Evolutionary conservation across 37 sponge, comb jelly and placozoan species (phyloP), one percentile per base, ranked within the genome.

Genomic region (Oopsacas minuta): DNA sequence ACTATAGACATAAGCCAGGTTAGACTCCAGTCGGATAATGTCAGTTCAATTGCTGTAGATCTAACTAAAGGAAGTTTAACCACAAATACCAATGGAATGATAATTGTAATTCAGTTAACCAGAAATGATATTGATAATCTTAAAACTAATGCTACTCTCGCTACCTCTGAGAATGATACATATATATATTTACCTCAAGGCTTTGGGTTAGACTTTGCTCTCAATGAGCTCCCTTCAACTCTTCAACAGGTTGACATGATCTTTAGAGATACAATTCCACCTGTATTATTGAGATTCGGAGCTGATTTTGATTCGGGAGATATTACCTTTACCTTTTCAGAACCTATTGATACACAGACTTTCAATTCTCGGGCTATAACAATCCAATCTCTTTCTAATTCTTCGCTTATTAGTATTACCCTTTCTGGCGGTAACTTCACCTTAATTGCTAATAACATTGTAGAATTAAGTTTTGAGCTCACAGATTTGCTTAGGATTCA

Each of bases 401-500:
- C 88, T 83, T 83, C 83, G 32, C 0, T 36, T 36, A 52, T 8
- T n/a, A 75, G 84, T 35, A 37, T 75, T 20, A 1, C 38, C 0
- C 87, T 95, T 1, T 90, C 86, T 52, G 90, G 89, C 82, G 91
- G 88, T 34, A 83, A 39, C 37, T 52, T 88, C 23, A 87, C 39
- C 0, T 93, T 90, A 37, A 32, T 34, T 22, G 86, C 89, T 25
- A 85, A 39, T n/a, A 34, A 81, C 0, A 52, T 86, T 30, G 83
- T 94, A 3, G 23, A n/a, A 25, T 1, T 94, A 23, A 36, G 75
- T 0, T 83, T 94, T 37, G 88, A 75, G 49, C 53, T 38, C 37
- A 83, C 89, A 34, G 93, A 92, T 46, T 38, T 95, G 69, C 39
- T 87, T 25, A 37, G 37, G 0, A 88, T 95, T 34, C 91, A 95